Base-by-base conservation (phyloP, 1,140 invertebrate species). In the Homalodisca vitripennis region DNA sequence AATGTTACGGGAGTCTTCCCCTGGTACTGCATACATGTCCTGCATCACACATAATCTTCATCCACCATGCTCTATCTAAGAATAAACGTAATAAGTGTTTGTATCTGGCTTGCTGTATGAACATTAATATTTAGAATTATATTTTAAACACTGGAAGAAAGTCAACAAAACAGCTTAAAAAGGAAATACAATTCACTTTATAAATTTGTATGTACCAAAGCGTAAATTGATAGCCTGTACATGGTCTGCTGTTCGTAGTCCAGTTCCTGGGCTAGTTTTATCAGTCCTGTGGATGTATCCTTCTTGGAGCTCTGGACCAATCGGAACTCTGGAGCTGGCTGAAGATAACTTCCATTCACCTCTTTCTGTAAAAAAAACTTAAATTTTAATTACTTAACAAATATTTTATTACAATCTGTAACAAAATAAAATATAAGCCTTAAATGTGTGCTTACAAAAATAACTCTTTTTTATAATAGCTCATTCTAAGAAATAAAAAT, bases 181-280 rank as follows among this genome's bases (percentile, higher is more conserved):
- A n/a, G n/a, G n/a, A n/a, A n/a, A n/a, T n/a, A n/a, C n/a, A n/a
- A n/a, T n/a, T n/a, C n/a, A n/a, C 51, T 55, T 10, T 41, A 41
- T 10, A 41, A 41, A 41, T 41, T 41, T 41, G 34, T 17, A 82
- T 87, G 84, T 86, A 94, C 92, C 82, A 91, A 88, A 20, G 92
- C 92, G 64, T 92, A 86, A 73, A 94, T 84, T 1, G 88, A 89
- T 70, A 94, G 80, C 68, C 89, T 89, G 78, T 93, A 92, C 84
- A 93, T 90, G 57, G 91, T 90, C 79, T 91, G 89, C 29, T 85
- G 89, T 76, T 95, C 93, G 75, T 93, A 95, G 80, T 95, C 93
- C 66, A 95, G 79, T 71, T 87, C 80, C 78, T 82, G 79, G n/a
- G 69, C 67, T 17, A 76, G 62, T 12, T 57, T 66, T 60, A 77